Base-by-base conservation (phyloP, 2,113 vertebrate species). In the Hemiprocne comata region DNA sequence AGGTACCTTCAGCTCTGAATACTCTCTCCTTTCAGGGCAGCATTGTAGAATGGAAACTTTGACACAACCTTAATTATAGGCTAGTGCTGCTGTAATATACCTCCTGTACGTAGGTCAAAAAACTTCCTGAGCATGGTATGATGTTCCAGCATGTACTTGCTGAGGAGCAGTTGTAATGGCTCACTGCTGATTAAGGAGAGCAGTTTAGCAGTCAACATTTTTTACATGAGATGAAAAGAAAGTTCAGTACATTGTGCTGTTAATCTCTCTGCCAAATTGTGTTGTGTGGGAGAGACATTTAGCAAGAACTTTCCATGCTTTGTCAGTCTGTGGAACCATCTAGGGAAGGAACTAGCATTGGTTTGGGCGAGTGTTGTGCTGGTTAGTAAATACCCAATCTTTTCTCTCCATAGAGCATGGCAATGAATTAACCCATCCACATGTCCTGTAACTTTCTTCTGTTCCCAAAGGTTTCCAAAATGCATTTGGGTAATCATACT, bases 31-130 rank as follows among this genome's bases (percentile, higher is more conserved):
- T 17, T 2, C 58, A 58, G 58, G 42, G 69, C 17, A 16, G 34
- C 31, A 16, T 87, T 91, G 38, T 10, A 48, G 40, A 8, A 64
- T 73, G 86, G 95, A 92, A 96, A 70, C 67, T 93, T 13, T 62
- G 72, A 55, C 71, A 25, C 7, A 38, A 14, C 8, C 64, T 91
- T 84, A 95, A 95, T 96, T 79, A 66, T 58, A 94, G 87, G 31
- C 36, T 93, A 54, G 34, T 2, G 62, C 25, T 33, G 90, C 74
- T 44, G 8, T 77, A 93, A 75, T 54, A 44, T 8, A 85, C 9
- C 5, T 80, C 54, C 65, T 62, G 90, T 69, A 42, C 69, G 44
- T 71, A 85, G 92, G 66, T 53, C 87, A 87, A 31, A 85, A 89
- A 58, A 34, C 65, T 93, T 85, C 72, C 90, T 36, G n/a, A 55